Evolutionary conservation across 2,888 invertebrate genomes (phyloP), one percentile per base, ranked within the genome.

Genomic region (Steinernema carpocapsae): DNA sequence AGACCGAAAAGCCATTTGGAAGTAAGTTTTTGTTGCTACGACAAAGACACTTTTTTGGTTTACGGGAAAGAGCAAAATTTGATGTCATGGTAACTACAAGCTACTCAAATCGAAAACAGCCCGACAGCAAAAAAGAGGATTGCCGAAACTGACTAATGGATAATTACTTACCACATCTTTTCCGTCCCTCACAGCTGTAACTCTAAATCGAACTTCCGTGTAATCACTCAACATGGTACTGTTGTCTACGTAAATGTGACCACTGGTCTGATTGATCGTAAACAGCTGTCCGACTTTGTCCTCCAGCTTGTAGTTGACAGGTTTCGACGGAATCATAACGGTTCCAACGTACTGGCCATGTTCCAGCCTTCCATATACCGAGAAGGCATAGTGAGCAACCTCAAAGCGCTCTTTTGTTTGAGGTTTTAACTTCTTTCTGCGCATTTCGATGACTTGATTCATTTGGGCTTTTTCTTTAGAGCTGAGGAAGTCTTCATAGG

Each of bases 221-320:
- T 81, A 83, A 26, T 71, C 73, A 48, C 83, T 81, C 14, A 82
- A 73, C 29, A 83, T 37, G 42, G 80, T 51, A 45, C 78, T 74
- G 24, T 71, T 52, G 19, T 74, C 80, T 12, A 83, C 78, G 32
- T 59, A 48, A 22, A 80, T 52, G 3, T 64, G 70, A n/a, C 80
- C 83, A 22, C 56, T 73, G 29, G 26, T 37, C 19, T 78, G 48
- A 29, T 80, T 77, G 32, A 80, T 71, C 7, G 72, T 72, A 32
- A 80, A 82, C 73, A 80, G 79, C 10, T 82, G 81, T 26, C 46
- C 52, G 22, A 83, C 83, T 10, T 82, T 82, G 29, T 80, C 76
- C 48, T 80, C 80, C 6, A 83, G 72, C 45, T 80, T 76, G 64
- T 80, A 80, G 6, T 72, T 72, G 19, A 79, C 22, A 4, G 45